Conservation (phyloP, 2,113 vertebrate species). For the Phyllostomus discolor region DNA sequence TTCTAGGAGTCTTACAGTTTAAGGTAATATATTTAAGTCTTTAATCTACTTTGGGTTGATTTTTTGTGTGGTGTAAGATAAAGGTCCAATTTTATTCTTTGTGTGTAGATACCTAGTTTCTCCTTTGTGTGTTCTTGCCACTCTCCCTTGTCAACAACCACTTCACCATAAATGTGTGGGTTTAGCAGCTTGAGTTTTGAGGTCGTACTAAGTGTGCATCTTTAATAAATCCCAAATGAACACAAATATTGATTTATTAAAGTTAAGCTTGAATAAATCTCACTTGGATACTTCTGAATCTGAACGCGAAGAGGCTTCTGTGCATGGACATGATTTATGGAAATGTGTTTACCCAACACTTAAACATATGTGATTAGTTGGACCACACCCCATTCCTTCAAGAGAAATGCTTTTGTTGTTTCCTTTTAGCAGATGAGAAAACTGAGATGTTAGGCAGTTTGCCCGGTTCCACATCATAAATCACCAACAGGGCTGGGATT, state of each 20-base stretch:
- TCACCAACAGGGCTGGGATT: slow-evolving; percentile 2
- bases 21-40: not conserved
- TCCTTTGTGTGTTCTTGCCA: not conserved
- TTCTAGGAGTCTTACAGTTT: not conserved
- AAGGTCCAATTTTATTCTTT: not conserved
- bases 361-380: slow-evolving; percentile 54
- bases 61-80: not conserved
- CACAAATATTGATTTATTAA: slow-evolving; percentile 48
- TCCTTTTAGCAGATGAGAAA: slow-evolving; percentile 67
- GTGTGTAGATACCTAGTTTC: not conserved
- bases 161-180: not conserved
- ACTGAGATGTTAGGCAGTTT: slow-evolving; percentile 48
- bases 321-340: slow-evolving; percentile 14
- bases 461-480: slow-evolving; percentile 42
- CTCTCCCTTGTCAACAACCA: not conserved
- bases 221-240: slow-evolving; percentile 11
- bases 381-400: slow-evolving; percentile 51
- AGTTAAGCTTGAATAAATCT: slow-evolving; percentile 3
- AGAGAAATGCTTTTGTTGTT: slow-evolving; percentile 42
- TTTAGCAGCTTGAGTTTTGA: not conserved
- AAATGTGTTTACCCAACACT: slow-evolving; percentile 32
- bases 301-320: not conserved
- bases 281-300: not conserved
- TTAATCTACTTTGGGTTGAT: not conserved
- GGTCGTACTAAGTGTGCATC: not conserved